phyloP scores from a whole-genome alignment of 2,888 invertebrate species.

The Eilema depressum region DNA sequence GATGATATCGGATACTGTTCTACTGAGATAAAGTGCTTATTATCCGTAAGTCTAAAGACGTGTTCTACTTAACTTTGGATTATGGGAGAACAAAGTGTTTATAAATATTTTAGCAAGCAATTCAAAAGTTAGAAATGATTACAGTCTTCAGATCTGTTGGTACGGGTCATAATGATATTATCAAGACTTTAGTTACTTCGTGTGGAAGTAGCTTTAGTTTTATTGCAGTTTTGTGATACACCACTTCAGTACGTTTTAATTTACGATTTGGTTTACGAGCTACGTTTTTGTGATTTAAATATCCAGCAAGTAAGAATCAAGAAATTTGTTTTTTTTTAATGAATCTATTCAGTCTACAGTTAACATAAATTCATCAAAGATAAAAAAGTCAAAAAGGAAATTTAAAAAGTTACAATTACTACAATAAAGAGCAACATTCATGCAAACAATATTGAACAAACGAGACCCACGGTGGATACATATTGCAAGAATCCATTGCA shows the following conservation, averaged over 20 bases:
- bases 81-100: conserved; percentile 26
- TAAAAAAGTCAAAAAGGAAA: conserved; percentile 21
- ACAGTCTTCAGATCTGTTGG: conserved; percentile 24
- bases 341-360: conserved; percentile 13
- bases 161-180: conserved; percentile 16
- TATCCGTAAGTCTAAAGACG: conserved; percentile 20
- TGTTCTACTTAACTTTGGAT: conserved; percentile 25
- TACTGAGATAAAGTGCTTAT: conserved; percentile 19
- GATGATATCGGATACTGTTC: conserved; percentile 24
- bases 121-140: conserved; percentile 14
- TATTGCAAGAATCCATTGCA: conserved; percentile 47
- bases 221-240: conserved; percentile 17
- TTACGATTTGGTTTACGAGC: conserved; percentile 37
- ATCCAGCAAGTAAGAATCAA: conserved; percentile 27
- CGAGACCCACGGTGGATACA: conserved; percentile 50
- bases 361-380: conserved; percentile 16
- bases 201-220: conserved; percentile 15
- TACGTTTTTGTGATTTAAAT: conserved; percentile 36
- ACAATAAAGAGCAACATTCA: conserved; percentile 32
- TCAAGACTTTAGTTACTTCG: conserved; percentile 12
- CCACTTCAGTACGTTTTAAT: conserved; percentile 28
- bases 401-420: conserved; percentile 21
- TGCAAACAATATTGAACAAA: conserved; percentile 44
- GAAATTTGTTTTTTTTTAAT: not conserved
- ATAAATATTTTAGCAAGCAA: conserved; percentile 29